Evolutionary conservation across 2,113 vertebrate genomes (phyloP).

Genomic region (Conger conger): DNA sequence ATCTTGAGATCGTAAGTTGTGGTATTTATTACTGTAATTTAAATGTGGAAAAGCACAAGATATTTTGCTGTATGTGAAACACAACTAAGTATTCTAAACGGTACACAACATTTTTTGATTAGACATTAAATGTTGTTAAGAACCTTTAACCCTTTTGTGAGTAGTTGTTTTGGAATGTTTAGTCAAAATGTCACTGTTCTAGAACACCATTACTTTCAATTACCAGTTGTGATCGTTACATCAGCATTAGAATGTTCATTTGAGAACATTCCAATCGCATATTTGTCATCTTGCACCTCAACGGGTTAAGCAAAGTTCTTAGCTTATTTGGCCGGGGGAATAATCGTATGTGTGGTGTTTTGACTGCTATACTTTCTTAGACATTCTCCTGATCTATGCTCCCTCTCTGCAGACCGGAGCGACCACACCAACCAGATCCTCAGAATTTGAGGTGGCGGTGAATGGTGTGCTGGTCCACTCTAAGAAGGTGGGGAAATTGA

Average conservation of each 20-base stretch:
- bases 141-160: too few species aligned
- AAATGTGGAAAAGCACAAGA: background rate
- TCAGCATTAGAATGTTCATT: too few species aligned
- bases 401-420: constrained; percentile 38
- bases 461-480: constrained; percentile 49
- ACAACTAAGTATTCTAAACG: background rate
- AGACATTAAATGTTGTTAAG: background rate
- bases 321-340: background rate
- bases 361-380: background rate
- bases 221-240: too few species aligned
- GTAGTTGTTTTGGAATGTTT: too few species aligned
- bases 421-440: constrained; percentile 32
- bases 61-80: background rate
- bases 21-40: background rate
- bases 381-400: background rate
- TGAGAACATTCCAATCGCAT: too few species aligned
- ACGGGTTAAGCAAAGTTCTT: background rate
- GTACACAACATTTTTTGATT: background rate
- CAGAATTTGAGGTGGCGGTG: constrained; percentile 48
- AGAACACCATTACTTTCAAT: too few species aligned
- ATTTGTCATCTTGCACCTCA: too few species aligned
- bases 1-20: constrained; percentile 51
- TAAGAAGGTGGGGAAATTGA: constrained; percentile 43
- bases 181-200: too few species aligned
- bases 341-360: background rate